Conservation (phyloP, 2,888 invertebrate species). For the Cataglyphis livida region DNA sequence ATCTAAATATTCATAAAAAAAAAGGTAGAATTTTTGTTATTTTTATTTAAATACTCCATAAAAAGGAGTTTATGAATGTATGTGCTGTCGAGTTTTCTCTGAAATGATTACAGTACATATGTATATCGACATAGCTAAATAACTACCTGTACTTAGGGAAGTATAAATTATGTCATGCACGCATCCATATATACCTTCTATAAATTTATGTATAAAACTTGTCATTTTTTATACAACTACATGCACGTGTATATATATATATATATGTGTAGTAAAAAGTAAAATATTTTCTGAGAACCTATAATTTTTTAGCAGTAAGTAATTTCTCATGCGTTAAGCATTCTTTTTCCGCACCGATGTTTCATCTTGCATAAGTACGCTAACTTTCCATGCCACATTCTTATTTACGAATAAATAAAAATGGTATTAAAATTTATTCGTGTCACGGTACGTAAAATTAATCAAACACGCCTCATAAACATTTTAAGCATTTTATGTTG, state of each 20-base stretch:
- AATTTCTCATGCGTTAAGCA: not conserved
- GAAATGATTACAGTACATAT: not conserved
- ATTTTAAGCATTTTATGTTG: not conserved
- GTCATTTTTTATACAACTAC: not conserved
- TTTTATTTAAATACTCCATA: not conserved
- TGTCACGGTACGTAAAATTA: not conserved
- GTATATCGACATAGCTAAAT: no score
- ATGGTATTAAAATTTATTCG: not conserved
- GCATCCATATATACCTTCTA: not conserved
- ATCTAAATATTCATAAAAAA: slow-evolving; percentile 19
- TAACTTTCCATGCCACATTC: not conserved
- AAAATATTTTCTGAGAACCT: not conserved
- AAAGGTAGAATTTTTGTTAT: not conserved
- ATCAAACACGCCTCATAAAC: not conserved
- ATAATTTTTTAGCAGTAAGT: not conserved
- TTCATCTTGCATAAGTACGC: not conserved
- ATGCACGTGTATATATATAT: not conserved
- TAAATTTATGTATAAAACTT: not conserved
- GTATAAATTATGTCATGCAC: not conserved
- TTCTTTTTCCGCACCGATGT: not conserved
- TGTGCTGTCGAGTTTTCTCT: slow-evolving; percentile 4
- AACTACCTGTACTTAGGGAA: not conserved
- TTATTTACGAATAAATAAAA: not conserved
- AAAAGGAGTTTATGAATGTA: not conserved
- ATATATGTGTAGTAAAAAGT: not conserved